Percentiles rank a stretch among this genome's conserved stretches.
These are phyloP conservation scores for Eilema sororculum DNA, from an alignment of 2,888 invertebrate species.

Conservation along the genomic window DNA sequence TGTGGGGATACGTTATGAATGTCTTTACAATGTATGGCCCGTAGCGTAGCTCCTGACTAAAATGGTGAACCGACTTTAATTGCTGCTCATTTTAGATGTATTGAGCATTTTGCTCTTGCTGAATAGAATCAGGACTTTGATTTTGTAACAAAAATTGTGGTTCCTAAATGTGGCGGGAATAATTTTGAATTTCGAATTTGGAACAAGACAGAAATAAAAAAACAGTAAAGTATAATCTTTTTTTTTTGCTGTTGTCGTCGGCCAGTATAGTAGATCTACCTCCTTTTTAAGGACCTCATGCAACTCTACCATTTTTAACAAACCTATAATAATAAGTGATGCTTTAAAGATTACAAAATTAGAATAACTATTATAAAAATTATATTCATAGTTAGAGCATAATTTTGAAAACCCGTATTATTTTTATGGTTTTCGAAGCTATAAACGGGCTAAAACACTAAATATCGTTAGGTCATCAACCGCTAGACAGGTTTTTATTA, in stretches of 20 bases:
- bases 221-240: too few relatives aligned
- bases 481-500: conserved; percentile 6
- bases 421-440: not conserved
- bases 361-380: not conserved
- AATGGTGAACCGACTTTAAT: conserved; percentile 14
- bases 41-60: conserved; percentile 14
- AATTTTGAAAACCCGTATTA: not conserved
- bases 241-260: not conserved
- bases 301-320: not conserved
- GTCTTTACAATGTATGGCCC: conserved; percentile 49
- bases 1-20: conserved; percentile 45
- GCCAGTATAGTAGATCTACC: not conserved
- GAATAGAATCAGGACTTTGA: not conserved
- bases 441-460: conserved; percentile 4
- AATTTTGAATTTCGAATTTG: not conserved
- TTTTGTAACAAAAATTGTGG: not conserved
- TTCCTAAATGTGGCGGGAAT: not conserved
- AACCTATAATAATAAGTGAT: not conserved
- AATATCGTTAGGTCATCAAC: conserved; percentile 10
- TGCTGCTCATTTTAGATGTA: not conserved
- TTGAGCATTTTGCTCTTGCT: not conserved
- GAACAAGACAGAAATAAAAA: not conserved
- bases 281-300: too few relatives aligned
- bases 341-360: too few relatives aligned
- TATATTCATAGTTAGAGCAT: not conserved